phyloP scores from a whole-genome alignment of 2,113 vertebrate genomes.

The Mus musculus region DNA sequence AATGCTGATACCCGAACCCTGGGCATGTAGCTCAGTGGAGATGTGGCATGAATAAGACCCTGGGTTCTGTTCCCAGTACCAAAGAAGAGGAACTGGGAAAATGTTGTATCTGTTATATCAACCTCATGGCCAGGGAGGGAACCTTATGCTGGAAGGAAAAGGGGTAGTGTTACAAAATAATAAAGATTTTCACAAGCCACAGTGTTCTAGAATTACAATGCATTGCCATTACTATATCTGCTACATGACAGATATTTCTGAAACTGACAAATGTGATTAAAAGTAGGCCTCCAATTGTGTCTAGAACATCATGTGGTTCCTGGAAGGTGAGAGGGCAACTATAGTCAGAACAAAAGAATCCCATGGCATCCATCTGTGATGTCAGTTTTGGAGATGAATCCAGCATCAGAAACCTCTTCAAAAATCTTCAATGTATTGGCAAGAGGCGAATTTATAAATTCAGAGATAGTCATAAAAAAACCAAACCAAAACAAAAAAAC shows the following conservation, averaged over 20 bases:
- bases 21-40: background rate
- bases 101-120: background rate
- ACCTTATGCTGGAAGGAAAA: background rate
- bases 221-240: background rate
- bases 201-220: background rate
- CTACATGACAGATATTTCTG: background rate
- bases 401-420: background rate
- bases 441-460: background rate
- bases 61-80: background rate
- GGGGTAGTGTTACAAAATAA: background rate
- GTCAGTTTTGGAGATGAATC: background rate
- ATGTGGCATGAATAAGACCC: background rate
- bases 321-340: too few species aligned
- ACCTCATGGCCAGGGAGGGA: background rate
- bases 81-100: background rate
- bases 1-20: background rate
- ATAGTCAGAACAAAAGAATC: background rate
- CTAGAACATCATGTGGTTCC: background rate
- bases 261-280: background rate
- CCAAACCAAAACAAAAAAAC: background rate
- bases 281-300: background rate
- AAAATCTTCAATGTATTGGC: background rate
- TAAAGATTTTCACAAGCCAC: background rate
- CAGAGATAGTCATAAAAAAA: conserved; percentile 11
- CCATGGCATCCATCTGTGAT: background rate